Base-by-base conservation (phyloP, 2,888 invertebrate genomes). In the Tanytarsus gracilentus region DNA sequence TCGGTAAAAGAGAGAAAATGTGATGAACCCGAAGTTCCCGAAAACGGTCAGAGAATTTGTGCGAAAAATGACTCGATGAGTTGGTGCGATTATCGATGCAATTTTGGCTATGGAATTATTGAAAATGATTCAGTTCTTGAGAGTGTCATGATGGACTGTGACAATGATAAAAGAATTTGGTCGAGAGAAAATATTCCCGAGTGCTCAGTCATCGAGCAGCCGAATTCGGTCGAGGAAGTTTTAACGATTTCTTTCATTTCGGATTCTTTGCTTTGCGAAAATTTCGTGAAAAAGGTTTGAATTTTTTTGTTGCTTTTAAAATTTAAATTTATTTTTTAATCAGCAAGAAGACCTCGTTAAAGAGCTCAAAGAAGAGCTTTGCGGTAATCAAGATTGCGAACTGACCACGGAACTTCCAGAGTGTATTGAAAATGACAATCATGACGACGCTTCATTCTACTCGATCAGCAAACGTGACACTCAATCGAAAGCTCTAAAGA, bases 91-190 rank as follows among this genome's bases (percentile, higher is more conserved):
- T 68, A 83, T 21, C 76, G 75, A 7, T 85, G 84, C 66, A 70
- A 79, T 52, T 76, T 78, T 59, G 84, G 83, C 0, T 83, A 80
- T 66, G 80, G 77, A 3, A 78, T 84, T 65, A 64, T 62, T 8
- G 64, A 66, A 26, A 64, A 63, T 21, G 51, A 60, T 1, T 63
- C 56, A 2, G 64, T 68, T 75, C 63, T 69, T 68, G 65, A 66
- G 26, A 62, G 62, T 62, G 61, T 64, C 18, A 63, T 66, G 48
- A 66, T 72, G 21, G 64, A 67, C 26, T 76, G 76, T 59, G 68
- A 71, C 16, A 66, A 74, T 64, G 66, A 67, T 6, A 68, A 70
- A 61, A 69, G 74, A 2, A 64, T 70, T 27, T 76, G 75, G 76
- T 69, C 69, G 62, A 70, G 69, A 62, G 66, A 69, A 27, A 67